A percentile compares a stretch with the other conserved stretches of the same genome.
phyloP scores from a whole-genome alignment of 2,113 vertebrate genomes.

The Proterorhinus semilunaris region DNA sequence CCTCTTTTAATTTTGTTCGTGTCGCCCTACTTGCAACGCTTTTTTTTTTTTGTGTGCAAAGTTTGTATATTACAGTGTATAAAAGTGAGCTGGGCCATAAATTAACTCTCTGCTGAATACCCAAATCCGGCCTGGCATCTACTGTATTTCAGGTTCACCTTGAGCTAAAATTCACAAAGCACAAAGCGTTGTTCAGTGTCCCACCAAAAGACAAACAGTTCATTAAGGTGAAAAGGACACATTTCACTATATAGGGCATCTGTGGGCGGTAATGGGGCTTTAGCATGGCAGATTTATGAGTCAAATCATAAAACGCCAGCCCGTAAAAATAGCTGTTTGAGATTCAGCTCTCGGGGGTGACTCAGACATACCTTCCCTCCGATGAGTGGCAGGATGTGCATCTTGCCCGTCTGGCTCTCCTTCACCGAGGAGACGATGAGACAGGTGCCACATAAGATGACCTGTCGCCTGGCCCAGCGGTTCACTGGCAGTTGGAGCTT shows the following conservation, averaged over 20 bases:
- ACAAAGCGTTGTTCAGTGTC: conserved; percentile 13
- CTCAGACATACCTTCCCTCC: conserved; percentile 89
- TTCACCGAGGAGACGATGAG: conserved; percentile 97
- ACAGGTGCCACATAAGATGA: conserved; percentile 96
- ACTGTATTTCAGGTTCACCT: conserved; percentile 25
- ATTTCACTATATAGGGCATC: conserved; percentile 18
- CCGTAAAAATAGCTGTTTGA: background rate
- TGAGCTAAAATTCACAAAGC: conserved; percentile 27
- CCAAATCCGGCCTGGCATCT: background rate
- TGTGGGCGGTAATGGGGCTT: conserved; percentile 24
- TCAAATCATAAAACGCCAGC: conserved; percentile 5
- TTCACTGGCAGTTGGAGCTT: conserved; percentile 97
- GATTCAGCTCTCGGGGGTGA: background rate
- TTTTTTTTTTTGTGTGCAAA: no score
- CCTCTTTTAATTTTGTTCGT: no score
- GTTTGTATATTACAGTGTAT: background rate
- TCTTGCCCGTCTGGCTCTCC: conserved; percentile 93
- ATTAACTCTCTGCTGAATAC: conserved; percentile 15
- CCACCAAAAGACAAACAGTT: conserved; percentile 36
- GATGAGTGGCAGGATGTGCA: conserved; percentile 97
- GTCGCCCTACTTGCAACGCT: no score
- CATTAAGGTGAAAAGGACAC: conserved; percentile 26
- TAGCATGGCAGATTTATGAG: conserved; percentile 33
- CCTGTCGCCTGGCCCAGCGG: conserved; percentile 94
- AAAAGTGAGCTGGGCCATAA: conserved; percentile 14